phyloP scores from a whole-genome alignment of 1,140 invertebrate genomes.

The Apis mellifera region Amel_HAv3.1 CM009938.2:4308001-4308500 shows the following conservation, averaged over 20 bases:
- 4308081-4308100: background rate
- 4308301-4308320: slow-evolving; percentile 45
- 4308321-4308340: background rate
- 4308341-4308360: slow-evolving; percentile 11
- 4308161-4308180: slow-evolving; percentile 38
- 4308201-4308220: slow-evolving; percentile 20
- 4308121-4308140: background rate
- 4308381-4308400: slow-evolving; percentile 54
- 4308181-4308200: background rate
- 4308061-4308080: background rate
- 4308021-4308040: slow-evolving; percentile 57
- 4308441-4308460: background rate
- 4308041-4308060: slow-evolving; percentile 37
- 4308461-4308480: too few species aligned
- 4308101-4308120: background rate
- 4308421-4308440: slow-evolving; percentile 12
- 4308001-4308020: slow-evolving; percentile 43
- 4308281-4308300: slow-evolving; percentile 54
- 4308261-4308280: background rate
- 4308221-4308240: slow-evolving; percentile 64
- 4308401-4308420: slow-evolving; percentile 46
- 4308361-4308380: slow-evolving; percentile 41
- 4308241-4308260: slow-evolving; percentile 64
- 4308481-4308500: too few species aligned
- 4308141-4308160: background rate